Evolutionary conservation across 2,888 invertebrate species (phyloP), one percentile per base, ranked within the genome.

Genomic region (Hermaeophaga mercurialis): DNA sequence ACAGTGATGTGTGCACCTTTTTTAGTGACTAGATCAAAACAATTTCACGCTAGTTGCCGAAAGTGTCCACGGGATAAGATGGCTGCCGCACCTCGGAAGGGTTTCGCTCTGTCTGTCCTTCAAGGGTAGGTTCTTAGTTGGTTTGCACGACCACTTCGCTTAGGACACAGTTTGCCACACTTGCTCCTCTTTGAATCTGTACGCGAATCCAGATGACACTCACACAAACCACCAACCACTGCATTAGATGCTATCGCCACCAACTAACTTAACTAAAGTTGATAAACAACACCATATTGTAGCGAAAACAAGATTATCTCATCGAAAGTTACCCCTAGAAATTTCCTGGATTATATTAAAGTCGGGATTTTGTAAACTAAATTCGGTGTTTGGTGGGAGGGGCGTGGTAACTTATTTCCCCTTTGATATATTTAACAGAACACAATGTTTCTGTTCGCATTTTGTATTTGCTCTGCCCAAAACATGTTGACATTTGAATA

Each of bases 71-170:
- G 52, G 62, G 64, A 73, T 72, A 75, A 75, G 72, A 75, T 75
- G 75, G 75, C 75, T 73, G 74, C 72, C 73, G 70, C 68, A 61
- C 66, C 63, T 66, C 69, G 66, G 59, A 69, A 67, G 65, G 69
- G 65, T 69, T 62, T 64, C 66, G 63, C 63, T 66, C 56, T 65
- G 64, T 62, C 61, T 66, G 60, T 56, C 65, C 59, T 66, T 66
- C 70, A 72, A 73, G 72, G 74, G 73, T 74, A 73, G 59, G 73
- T 73, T 55, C 43, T 59, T 54, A 39, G 48, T 22, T 45, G 53
- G 46, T 53, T 44, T 39, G 57, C 48, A 43, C 41, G 47, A 33
- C 39, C 45, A 1, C 19, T 14, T 22, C n/a, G 14, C 14, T 17
- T 26, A 5, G 36, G 46, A 38, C 34, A 24, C 45, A 26, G 39